Conservation (phyloP, 2,888 invertebrate species). For the Oligia strigilis region DNA sequence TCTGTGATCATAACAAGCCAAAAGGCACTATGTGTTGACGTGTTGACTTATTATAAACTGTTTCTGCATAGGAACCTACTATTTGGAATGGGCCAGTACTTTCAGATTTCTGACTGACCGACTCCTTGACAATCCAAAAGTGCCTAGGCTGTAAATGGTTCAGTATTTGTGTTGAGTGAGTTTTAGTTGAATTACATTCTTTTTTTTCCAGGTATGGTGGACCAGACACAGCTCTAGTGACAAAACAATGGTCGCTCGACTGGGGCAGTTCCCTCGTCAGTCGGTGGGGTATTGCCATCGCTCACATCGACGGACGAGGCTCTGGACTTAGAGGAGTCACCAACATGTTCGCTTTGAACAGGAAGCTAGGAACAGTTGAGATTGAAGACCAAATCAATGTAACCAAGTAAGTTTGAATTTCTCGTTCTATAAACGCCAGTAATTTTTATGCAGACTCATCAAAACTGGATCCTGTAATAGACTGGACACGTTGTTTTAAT, state of each 20-base stretch:
- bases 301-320: conserved; percentile 97
- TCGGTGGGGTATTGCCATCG: conserved; percentile 96
- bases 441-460: no score
- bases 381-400: conserved; percentile 97
- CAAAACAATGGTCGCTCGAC: conserved; percentile 95
- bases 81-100: background rate
- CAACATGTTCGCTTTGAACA: conserved; percentile 95
- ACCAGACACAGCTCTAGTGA: conserved; percentile 96
- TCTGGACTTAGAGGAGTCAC: conserved; percentile 96
- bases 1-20: background rate
- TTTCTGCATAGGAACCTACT: background rate
- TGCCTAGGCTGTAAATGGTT: background rate
- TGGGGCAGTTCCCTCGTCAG: conserved; percentile 97
- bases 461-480: background rate
- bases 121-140: background rate
- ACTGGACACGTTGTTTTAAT: background rate
- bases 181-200: background rate
- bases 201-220: conserved; percentile 94
- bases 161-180: background rate
- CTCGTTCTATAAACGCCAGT: background rate
- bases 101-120: no score
- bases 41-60: background rate
- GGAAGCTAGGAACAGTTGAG: conserved; percentile 96
- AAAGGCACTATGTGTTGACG: background rate
- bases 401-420: conserved; percentile 90